Conservation (phyloP, 2,888 invertebrate genomes). For the Furcula furcula region DNA sequence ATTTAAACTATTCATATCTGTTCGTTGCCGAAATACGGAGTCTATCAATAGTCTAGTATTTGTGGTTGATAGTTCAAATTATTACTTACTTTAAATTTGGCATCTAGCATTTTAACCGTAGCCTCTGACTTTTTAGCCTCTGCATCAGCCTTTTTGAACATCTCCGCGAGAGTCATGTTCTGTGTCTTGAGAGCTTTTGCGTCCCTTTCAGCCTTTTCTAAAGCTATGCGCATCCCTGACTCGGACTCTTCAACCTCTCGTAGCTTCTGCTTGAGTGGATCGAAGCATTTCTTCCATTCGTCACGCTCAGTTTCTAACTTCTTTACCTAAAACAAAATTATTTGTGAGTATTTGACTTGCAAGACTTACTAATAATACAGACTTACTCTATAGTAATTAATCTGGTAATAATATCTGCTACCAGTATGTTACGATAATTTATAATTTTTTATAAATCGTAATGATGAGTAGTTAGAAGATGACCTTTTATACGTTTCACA, state of each 20-base stretch:
- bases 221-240: conserved; percentile 72
- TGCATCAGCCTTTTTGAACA: conserved; percentile 69
- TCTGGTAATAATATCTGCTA: too few species aligned
- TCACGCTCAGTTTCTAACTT: conserved; percentile 63
- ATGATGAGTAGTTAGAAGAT: too few species aligned
- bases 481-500: too few species aligned
- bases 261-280: conserved; percentile 76
- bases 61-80: conserved; percentile 7
- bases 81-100: conserved; percentile 61
- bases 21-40: not conserved
- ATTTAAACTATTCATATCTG: too few species aligned
- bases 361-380: too few species aligned
- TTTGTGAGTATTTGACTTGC: too few species aligned
- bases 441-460: too few species aligned
- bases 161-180: conserved; percentile 65
- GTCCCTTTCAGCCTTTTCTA: conserved; percentile 81
- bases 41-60: not conserved
- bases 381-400: too few species aligned
- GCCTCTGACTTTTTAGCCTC: conserved; percentile 76
- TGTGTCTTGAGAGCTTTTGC: conserved; percentile 71
- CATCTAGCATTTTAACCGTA: conserved; percentile 64
- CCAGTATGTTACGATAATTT: too few species aligned
- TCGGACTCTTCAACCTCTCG: conserved; percentile 82
- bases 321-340: conserved; percentile 38
- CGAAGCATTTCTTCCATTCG: conserved; percentile 78